Evolutionary conservation across 2,797 vertebrate genomes (phyloP).

Genomic region (Argya squamiceps): DNA sequence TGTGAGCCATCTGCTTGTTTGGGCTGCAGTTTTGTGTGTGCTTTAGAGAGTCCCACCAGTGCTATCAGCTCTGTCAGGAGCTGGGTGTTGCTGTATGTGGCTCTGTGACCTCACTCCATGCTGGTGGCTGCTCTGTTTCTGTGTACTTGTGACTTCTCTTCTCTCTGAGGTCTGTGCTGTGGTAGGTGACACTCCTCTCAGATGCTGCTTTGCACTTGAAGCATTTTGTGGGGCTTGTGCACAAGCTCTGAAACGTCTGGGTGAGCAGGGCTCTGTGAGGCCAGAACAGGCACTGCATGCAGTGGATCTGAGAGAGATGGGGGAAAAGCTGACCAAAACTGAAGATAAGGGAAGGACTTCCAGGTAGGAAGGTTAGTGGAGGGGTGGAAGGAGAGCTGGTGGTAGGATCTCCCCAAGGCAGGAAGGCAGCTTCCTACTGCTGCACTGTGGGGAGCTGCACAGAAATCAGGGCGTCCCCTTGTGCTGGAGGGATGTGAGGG

Average conservation of each 20-base stretch:
- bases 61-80: neutral
- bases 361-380: neutral
- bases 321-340: neutral
- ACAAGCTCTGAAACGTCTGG: neutral
- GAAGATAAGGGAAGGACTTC: neutral
- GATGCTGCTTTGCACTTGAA: neutral
- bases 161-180: neutral
- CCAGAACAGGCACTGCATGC: neutral
- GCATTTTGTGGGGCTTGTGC: neutral
- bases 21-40: neutral
- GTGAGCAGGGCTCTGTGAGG: neutral
- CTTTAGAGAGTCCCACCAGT: neutral
- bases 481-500: rapidly evolving
- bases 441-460: neutral
- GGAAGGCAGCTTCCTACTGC: neutral
- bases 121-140: neutral
- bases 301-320: neutral
- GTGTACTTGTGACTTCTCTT: neutral
- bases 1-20: neutral
- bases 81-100: neutral
- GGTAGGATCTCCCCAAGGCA: neutral
- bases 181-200: neutral
- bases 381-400: neutral
- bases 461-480: neutral
- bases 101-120: neutral